phyloP scores from a whole-genome alignment of 2,113 vertebrate species.

The Poecilia latipinna region DNA sequence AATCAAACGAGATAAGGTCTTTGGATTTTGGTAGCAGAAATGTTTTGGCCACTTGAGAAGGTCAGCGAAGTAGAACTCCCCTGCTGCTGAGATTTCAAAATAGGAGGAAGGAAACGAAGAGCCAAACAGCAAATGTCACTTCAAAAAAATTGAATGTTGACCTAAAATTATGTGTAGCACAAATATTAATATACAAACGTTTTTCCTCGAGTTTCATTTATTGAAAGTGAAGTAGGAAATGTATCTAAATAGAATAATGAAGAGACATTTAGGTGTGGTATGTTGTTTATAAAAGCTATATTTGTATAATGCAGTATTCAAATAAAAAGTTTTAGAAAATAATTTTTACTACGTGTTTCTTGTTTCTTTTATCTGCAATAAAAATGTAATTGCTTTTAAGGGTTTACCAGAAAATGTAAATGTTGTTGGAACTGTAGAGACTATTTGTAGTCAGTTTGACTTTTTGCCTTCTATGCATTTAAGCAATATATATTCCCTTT shows the following conservation, averaged over 20 bases:
- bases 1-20: neutral
- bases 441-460: neutral
- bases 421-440: neutral
- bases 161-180: neutral
- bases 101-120: neutral
- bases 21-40: neutral
- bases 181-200: neutral
- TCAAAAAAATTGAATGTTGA: neutral
- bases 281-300: no score
- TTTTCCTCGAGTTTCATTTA: neutral
- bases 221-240: no score
- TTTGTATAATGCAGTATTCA: no score
- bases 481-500: neutral
- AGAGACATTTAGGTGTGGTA: no score
- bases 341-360: no score
- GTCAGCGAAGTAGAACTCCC: neutral
- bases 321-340: no score
- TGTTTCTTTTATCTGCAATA: no score
- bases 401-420: no score
- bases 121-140: neutral
- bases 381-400: no score
- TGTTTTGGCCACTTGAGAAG: neutral
- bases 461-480: neutral
- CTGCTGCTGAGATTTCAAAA: neutral
- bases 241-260: no score